A percentile compares a stretch with the other conserved stretches of the same genome.
phyloP scores from a whole-genome alignment of 1,140 invertebrate genomes.

The Triops longicaudatus region DNA sequence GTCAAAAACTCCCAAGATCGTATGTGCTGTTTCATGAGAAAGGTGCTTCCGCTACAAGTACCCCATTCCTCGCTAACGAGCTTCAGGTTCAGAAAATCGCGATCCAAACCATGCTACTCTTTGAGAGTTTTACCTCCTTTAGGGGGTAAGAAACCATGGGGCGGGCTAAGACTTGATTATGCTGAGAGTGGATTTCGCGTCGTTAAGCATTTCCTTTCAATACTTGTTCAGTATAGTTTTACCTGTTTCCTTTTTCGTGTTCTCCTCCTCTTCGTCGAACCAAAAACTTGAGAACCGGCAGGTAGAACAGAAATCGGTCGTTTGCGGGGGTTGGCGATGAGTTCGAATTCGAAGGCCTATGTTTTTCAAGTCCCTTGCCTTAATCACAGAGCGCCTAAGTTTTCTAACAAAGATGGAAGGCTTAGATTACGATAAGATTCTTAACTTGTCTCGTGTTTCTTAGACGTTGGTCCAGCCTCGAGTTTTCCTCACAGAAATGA shows the following conservation, averaged over 20 bases:
- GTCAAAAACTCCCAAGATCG: neutral
- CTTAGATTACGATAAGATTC: neutral
- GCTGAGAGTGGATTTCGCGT: neutral
- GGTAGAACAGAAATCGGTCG: neutral
- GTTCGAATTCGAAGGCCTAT: neutral
- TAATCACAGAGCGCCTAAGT: neutral
- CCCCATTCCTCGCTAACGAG: neutral
- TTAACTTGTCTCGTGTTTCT: neutral
- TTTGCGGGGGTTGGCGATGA: neutral
- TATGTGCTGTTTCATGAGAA: neutral
- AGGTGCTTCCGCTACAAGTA: neutral
- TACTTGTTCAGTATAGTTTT: conserved; percentile 8
- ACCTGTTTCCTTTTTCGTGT: neutral
- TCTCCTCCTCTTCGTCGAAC: neutral
- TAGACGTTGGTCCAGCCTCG: neutral
- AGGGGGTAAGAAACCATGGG: neutral
- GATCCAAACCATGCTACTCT: neutral
- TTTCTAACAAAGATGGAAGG: neutral
- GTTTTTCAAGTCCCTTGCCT: neutral
- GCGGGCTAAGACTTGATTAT: conserved; percentile 7
- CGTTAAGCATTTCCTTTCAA: conserved; percentile 10
- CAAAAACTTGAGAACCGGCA: neutral
- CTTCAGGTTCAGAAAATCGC: neutral
- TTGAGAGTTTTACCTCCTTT: neutral
- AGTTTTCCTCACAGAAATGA: too few species aligned